Evolutionary conservation across 2,113 vertebrate species (phyloP), one percentile per base, ranked within the genome.

Genomic region (Apus apus): DNA sequence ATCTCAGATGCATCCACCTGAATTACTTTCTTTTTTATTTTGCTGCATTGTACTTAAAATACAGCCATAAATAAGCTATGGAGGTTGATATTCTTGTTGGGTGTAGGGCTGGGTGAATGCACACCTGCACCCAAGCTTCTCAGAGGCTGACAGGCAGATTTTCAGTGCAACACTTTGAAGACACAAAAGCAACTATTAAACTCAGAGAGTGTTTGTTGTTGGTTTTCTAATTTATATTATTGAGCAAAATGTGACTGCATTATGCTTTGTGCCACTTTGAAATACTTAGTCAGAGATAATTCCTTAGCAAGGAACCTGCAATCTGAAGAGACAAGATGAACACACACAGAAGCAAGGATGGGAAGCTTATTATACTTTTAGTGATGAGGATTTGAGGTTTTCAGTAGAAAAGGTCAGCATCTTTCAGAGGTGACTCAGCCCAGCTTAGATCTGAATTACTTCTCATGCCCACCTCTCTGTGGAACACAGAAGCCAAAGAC

Each of bases 351-450:
- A 83, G 64, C 27, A 85, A 93, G 61, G 68, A 70, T 3, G 9
- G 74, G 53, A 90, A 89, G 72, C 21, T 79, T 68, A 67, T 95
- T 88, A 83, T 93, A 75, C 60, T 83, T 91, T 85, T 40, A 80
- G 51, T 71, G 85, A 77, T 53, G 43, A 87, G 72, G 64, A 74
- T 94, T 93, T 88, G 64, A 76, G 87, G 14, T 71, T 64, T 93
- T 93, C 51, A 53, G 65, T n/a, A 61, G 82, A 79, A 94, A 94
- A 95, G 64, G 85, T 91, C 87, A 91, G 25, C n/a, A 61, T 89
- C 93, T 92, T 92, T 92, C 62, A 83, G 8, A 13, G 32, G 50
- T 96, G 91, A 96, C 62, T 96, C 91, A 96, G 85, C 66, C 62
- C 70, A 89, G 84, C 57, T 94, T 90, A 94, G 65, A 77, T 89